phyloP scores from a whole-genome alignment of 2,888 invertebrate genomes.

The Orthosia gothica region DNA sequence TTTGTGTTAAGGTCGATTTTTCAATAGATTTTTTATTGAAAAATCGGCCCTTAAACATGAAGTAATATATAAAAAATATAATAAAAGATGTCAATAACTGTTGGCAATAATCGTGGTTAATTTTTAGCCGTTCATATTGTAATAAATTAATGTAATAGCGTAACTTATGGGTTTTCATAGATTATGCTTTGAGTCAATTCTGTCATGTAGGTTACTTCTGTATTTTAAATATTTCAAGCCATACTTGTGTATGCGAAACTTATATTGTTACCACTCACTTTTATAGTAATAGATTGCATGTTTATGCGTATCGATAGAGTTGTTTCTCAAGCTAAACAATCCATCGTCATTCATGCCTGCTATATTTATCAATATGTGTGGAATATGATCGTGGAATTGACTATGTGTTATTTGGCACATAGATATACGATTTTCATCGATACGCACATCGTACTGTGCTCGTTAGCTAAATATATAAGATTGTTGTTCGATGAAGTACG shows the following conservation, averaged over 20 bases:
- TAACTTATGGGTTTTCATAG: constrained; percentile 46
- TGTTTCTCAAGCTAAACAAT: constrained; percentile 8
- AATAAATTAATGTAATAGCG: constrained; percentile 32
- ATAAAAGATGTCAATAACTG: constrained; percentile 40
- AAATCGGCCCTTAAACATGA: constrained; percentile 1
- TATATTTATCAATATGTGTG: constrained; percentile 18
- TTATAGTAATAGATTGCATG: constrained; percentile 52
- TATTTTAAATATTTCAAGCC: constrained; percentile 44
- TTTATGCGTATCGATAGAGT: constrained; percentile 45
- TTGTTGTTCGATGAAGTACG: constrained; percentile 85
- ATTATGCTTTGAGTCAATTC: constrained; percentile 63
- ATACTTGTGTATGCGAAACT: constrained; percentile 49
- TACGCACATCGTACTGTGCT: constrained; percentile 64
- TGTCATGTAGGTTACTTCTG: constrained; percentile 46
- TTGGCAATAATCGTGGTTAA: constrained; percentile 48
- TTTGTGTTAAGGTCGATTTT: constrained; percentile 27
- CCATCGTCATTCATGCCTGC: constrained; percentile 25
- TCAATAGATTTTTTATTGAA: too few relatives aligned
- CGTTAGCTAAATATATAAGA: constrained; percentile 77
- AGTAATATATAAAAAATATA: constrained; percentile 26
- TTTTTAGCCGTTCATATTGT: constrained; percentile 39
- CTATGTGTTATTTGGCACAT: constrained; percentile 1
- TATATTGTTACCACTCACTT: constrained; percentile 56
- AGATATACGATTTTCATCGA: constrained; percentile 33
- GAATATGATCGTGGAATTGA: constrained; percentile 4